phyloP scores from a whole-genome alignment of 2,888 invertebrate species.

The Orthosia gothica region DNA sequence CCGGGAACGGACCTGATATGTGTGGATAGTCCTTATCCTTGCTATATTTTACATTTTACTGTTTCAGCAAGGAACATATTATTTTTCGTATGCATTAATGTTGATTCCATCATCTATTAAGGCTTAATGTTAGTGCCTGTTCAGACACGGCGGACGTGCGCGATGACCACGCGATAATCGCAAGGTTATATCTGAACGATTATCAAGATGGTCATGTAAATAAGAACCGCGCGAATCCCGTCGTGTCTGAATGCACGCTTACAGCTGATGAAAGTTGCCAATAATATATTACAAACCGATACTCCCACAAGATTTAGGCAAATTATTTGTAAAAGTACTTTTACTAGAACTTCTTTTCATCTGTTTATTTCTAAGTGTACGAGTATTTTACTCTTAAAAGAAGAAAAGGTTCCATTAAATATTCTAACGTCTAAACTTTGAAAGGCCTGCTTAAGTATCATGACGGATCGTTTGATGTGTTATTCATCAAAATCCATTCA shows the following conservation, averaged over 20 bases:
- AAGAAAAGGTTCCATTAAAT: conserved; percentile 17
- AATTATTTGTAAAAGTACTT: neutral
- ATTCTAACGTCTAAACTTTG: conserved; percentile 1
- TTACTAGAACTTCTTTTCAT: conserved; percentile 5
- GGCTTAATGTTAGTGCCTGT: too few species aligned
- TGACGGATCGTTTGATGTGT: conserved; percentile 33
- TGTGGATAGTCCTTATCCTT: too few species aligned
- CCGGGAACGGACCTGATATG: too few species aligned
- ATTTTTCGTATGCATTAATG: neutral
- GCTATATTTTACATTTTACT: too few species aligned
- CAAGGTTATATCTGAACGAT: too few species aligned
- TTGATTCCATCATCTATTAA: neutral
- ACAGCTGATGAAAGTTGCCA: neutral
- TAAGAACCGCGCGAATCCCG: too few species aligned
- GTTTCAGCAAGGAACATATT: too few species aligned
- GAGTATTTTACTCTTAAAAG: conserved; percentile 21
- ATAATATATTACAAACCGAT: neutral
- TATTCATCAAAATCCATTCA: conserved; percentile 44
- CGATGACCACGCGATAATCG: too few species aligned
- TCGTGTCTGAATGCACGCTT: too few species aligned
- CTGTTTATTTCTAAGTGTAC: neutral
- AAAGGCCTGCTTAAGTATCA: conserved; percentile 14
- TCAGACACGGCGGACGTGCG: too few species aligned
- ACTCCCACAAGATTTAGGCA: neutral
- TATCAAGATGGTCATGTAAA: too few species aligned